Evolutionary conservation across 2,797 vertebrate species (phyloP), one percentile per base, ranked within the genome.

Genomic region (Geotrypetes seraphini): DNA sequence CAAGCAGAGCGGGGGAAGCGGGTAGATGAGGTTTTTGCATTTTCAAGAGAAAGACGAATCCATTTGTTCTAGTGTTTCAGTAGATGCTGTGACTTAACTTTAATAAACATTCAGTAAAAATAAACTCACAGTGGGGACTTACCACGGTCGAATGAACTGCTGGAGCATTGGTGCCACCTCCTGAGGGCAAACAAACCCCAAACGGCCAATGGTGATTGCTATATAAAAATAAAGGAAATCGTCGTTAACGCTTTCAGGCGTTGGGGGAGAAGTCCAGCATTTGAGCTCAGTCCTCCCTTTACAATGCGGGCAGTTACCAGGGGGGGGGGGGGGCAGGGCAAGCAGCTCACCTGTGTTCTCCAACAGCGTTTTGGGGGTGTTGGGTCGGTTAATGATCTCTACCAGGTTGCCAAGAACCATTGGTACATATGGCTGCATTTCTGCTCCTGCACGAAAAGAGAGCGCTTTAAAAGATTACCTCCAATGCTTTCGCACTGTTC

Each of bases 371-470:
- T 95, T 96, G 31, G 91, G 92, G 0, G 92, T 96, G 67, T 96
- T 94, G 48, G 92, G 91, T 33, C 91, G 73, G 60, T 96, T 95
- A 49, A 96, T 95, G 40, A 96, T 96, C 64, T 95, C 92, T 50
- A 94, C 90, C 39, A 95, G 75, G 48, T 95, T 90, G 57, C 73
- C 89, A 33, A 96, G 77, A 32, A 93, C 91, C 87, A 95, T 84
- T 7, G 87, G 74, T 6, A 96, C 91, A 3, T 94, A 96, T 0
- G 91, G 91, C 63, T 96, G 92, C 91, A 96, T 96, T 65, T 94
- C 92, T 7, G 90, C 83, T 18, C 92, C 91, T 95, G 57, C 2
- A 26, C 5, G 20, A 31, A 2, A 3, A 19, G 14, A 29, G 8
- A 48, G 13, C 31, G 40, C 25, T n/a, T n/a, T n/a, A n/a, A n/a